A percentile compares a stretch with the other conserved stretches of the same genome.
These are phyloP conservation scores for Corydoras maculifer DNA, from an alignment of 2,113 vertebrate genomes.

Conservation along the genomic window DNA sequence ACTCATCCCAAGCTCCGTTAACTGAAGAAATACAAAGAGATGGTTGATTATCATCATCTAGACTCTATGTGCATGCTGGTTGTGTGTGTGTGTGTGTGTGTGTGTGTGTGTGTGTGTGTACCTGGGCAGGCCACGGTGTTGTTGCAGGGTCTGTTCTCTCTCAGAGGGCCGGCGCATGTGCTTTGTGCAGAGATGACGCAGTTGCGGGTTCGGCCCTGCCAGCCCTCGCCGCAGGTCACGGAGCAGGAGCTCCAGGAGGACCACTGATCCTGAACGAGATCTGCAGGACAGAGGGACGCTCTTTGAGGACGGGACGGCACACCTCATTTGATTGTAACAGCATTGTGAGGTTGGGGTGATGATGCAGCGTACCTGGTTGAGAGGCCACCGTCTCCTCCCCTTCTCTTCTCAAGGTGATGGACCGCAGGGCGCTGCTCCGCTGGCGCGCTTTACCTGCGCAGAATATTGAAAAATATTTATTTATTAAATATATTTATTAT, in stretches of 20 bases:
- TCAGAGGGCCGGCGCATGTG: conserved; percentile 86
- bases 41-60: background rate
- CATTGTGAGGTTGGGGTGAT: background rate
- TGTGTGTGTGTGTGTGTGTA: conserved; percentile 41
- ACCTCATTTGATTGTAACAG: too few relatives aligned
- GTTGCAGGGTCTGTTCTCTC: conserved; percentile 91
- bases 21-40: conserved; percentile 60
- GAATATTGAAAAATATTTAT: conserved; percentile 25
- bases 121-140: conserved; percentile 88
- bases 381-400: conserved; percentile 72
- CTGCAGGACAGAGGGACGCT: conserved; percentile 52
- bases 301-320: too few relatives aligned
- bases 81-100: background rate
- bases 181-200: conserved; percentile 84
- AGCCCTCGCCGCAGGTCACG: conserved; percentile 87
- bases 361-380: conserved; percentile 49
- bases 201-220: conserved; percentile 85
- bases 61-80: background rate
- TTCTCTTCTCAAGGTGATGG: conserved; percentile 82
- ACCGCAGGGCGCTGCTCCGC: conserved; percentile 86
- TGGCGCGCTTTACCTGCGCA: conserved; percentile 78
- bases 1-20: conserved; percentile 90
- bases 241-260: conserved; percentile 91
- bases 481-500: too few relatives aligned
- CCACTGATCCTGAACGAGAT: conserved; percentile 85